phyloP scores from a whole-genome alignment of 2,113 vertebrate species.

The Ceyx cyanopectus region DNA sequence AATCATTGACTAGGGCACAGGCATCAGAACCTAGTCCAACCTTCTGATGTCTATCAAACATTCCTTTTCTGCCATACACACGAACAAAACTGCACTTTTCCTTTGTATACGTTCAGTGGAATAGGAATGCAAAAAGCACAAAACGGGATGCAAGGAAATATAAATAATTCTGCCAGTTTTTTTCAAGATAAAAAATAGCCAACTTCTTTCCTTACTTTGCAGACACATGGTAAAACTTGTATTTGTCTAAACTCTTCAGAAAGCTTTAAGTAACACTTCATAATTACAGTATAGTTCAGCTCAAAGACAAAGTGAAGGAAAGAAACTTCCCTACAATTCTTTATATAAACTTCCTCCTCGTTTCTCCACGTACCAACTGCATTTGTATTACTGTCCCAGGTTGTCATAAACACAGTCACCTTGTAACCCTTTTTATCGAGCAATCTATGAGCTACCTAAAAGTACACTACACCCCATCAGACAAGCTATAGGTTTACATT shows the following conservation, averaged over 20 bases:
- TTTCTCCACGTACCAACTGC: neutral
- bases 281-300: conserved; percentile 57
- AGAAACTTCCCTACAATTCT: conserved; percentile 50
- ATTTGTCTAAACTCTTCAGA: conserved; percentile 55
- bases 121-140: neutral
- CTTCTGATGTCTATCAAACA: neutral
- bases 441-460: conserved; percentile 69
- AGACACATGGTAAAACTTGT: conserved; percentile 26
- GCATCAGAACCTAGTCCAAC: neutral
- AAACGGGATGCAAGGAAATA: neutral
- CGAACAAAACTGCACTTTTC: neutral
- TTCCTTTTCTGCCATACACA: neutral
- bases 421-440: conserved; percentile 80
- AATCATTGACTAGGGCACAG: neutral
- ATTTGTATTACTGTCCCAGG: conserved; percentile 38
- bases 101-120: neutral
- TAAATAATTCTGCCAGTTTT: neutral
- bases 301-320: conserved; percentile 62
- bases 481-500: conserved; percentile 80
- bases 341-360: conserved; percentile 66
- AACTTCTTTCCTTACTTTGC: neutral
- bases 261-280: conserved; percentile 62
- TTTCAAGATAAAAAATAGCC: neutral
- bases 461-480: conserved; percentile 69
- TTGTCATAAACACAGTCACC: conserved; percentile 73